phyloP scores from a whole-genome alignment of 2,797 vertebrate genomes.

The Apodemus agrarius region DNA sequence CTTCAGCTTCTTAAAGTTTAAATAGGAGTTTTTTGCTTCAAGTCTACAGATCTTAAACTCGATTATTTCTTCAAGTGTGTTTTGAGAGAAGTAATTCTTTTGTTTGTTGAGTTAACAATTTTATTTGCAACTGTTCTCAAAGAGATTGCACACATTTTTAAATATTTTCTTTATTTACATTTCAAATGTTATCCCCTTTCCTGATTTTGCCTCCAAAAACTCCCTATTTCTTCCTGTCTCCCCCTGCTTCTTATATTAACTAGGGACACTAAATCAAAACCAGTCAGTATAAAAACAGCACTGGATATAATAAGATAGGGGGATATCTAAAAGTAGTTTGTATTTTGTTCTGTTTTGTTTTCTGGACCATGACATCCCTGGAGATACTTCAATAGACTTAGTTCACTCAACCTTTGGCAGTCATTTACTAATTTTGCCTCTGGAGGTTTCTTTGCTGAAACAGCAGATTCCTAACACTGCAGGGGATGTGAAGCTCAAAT shows the following conservation, averaged over 20 bases:
- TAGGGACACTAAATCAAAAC: constrained; percentile 63
- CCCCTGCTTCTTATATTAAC: constrained; percentile 33
- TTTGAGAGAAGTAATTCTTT: constrained; percentile 44
- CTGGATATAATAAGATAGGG: constrained; percentile 42
- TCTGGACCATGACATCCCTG: not conserved
- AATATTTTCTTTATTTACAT: no score
- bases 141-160: no score
- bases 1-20: constrained; percentile 52
- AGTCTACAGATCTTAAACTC: constrained; percentile 56
- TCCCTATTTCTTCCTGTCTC: no score
- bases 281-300: constrained; percentile 45
- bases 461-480: not conserved
- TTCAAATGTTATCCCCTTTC: no score
- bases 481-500: constrained; percentile 13
- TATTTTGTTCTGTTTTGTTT: not conserved
- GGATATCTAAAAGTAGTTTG: not conserved
- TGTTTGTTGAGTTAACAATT: no score
- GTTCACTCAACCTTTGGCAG: not conserved
- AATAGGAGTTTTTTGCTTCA: constrained; percentile 31
- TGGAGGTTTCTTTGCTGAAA: not conserved
- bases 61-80: constrained; percentile 47
- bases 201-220: no score
- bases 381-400: constrained; percentile 41
- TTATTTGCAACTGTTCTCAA: no score
- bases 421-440: not conserved